Base-by-base conservation (phyloP, 2,888 invertebrate species). In the Maniola hyperantus region DNA sequence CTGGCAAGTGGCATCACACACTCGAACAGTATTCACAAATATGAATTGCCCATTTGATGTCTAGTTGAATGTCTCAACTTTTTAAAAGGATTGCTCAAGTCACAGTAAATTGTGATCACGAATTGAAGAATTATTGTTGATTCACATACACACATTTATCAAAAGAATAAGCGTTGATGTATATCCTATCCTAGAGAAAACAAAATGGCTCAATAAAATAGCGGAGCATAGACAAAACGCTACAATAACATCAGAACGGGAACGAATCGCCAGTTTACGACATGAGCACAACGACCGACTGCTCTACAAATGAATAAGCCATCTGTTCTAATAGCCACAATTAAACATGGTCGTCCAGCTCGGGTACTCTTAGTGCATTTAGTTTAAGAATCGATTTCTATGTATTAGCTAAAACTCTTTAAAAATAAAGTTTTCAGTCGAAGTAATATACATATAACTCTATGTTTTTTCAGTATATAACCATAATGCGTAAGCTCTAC, bases 251-350 rank as follows among this genome's bases (percentile, higher is more conserved):
- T 88, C 89, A 89, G 89, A 89, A 91, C 90, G 87, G 87, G 90
- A 91, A 91, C 91, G 88, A 89, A 92, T 91, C 86, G 87, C 87
- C 85, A 89, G 89, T 91, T 91, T 91, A 91, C 91, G 91, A 92
- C 90, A 86, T 83, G 86, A 88, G 85, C 87, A 83, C 89, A 87
- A 87, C 89, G 89, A 87, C 86, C 91, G 89, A 89, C 79, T 91
- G 91, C 88, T 91, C 91, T 91, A 92, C 91, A 91, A 91, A 91
- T 92, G 92, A 91, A 91, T 91, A 92, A 91, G 92, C 91, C 91
- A 92, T 92, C 91, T 91, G 91, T 86, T 88, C 90, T 91, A 91
- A 92, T 92, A 86, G 92, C 83, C 79, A 85, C 91, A 91, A 91
- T 92, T 91, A 92, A 92, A 91, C 91, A 90, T 87, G 88, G 84